Evolutionary conservation across 2,113 vertebrate species (phyloP).

Genomic region (Chaetodon trifascialis): DNA sequence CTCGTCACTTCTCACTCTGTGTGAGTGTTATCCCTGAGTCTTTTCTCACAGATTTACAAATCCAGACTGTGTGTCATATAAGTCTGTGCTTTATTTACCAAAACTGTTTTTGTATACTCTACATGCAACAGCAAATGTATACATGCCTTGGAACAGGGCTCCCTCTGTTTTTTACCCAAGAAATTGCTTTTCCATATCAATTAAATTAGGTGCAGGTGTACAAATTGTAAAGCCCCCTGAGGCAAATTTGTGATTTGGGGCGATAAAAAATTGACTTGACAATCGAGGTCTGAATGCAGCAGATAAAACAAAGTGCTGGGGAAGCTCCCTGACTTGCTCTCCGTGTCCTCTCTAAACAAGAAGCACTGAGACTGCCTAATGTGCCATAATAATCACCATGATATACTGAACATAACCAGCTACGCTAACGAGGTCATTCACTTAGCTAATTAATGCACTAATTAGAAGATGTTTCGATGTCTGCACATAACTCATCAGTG

Average conservation of each 20-base stretch:
- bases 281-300: not conserved
- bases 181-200: not conserved
- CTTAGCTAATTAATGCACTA: conserved; percentile 54
- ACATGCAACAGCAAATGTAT: not conserved
- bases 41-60: too few species aligned
- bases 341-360: not conserved
- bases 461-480: conserved; percentile 46
- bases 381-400: conserved; percentile 15
- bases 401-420: conserved; percentile 38
- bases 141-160: not conserved
- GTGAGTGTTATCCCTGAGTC: too few species aligned
- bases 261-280: not conserved
- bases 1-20: too few species aligned
- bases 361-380: not conserved
- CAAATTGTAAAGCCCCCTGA: too few species aligned
- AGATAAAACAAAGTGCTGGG: not conserved
- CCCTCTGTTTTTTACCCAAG: not conserved
- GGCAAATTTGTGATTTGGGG: not conserved
- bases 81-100: too few species aligned
- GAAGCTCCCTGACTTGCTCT: not conserved
- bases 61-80: too few species aligned
- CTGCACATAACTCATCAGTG: not conserved
- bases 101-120: too few species aligned
- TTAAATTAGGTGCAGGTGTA: not conserved
- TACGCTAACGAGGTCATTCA: conserved; percentile 49